Conservation (phyloP, 2,113 vertebrate species). For the Dasyprocta punctata region DNA sequence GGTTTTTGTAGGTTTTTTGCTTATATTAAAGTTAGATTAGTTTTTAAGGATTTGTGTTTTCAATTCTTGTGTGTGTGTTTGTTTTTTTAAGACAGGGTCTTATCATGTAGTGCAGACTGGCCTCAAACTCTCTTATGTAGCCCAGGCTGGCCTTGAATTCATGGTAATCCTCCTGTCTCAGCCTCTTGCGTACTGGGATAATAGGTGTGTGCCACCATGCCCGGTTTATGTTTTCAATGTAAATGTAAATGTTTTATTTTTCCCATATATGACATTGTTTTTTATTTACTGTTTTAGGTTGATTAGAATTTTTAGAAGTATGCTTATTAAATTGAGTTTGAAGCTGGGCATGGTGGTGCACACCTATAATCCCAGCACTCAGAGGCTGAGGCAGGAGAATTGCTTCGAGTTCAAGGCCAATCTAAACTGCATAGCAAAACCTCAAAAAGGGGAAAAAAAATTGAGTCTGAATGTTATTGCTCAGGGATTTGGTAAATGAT, state of each 20-base stretch:
- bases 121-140: not conserved
- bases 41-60: constrained; percentile 39
- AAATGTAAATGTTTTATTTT: constrained; percentile 21
- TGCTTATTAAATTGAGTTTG: constrained; percentile 38
- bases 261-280: not conserved
- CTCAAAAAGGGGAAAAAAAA: not conserved
- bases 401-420: not conserved
- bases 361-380: not conserved
- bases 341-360: not conserved
- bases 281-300: constrained; percentile 38
- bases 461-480: constrained; percentile 19
- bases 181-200: not conserved
- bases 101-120: not conserved
- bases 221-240: not conserved
- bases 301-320: constrained; percentile 12
- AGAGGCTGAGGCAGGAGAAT: not conserved
- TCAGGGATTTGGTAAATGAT: not conserved
- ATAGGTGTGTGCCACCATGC: not conserved
- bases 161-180: not conserved
- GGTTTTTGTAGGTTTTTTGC: not conserved
- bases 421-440: not conserved
- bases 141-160: not conserved
- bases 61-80: not conserved
- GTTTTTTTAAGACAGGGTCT: not conserved
- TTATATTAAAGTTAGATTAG: not conserved